Base-by-base conservation (phyloP, 2,113 vertebrate genomes). In the Pseudorasbora parva region DNA sequence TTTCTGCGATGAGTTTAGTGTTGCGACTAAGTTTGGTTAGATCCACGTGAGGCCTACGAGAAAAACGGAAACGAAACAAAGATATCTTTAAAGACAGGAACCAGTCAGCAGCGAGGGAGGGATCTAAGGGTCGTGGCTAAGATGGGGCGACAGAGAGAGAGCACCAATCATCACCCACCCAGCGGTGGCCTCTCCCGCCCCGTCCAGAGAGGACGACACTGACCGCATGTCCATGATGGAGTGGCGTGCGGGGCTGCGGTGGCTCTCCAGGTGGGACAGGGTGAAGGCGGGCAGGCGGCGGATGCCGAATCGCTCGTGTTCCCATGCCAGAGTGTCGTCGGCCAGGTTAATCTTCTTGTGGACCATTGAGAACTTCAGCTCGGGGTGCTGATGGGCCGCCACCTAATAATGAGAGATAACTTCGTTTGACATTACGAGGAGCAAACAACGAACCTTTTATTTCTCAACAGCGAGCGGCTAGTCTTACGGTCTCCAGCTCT, bases 331-430 rank as follows among this genome's bases (percentile, higher is more conserved):
- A 88, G 96, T 96, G 87, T 99, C 98, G 5, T 99, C 98, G 0
- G 98, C 98, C 89, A 99, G 91, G 93, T 99, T 99, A 89, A 99
- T 98, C 89, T 99, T 99, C 94, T 99, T 99, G 93, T 99, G 98
- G 78, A 99, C 96, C 97, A 99, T 98, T 84, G 98, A 97, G 87
- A 99, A 98, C 88, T 94, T 97, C 27, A 99, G 93, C 74, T 97
- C 97, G 0, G 97, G 95, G 88, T 96, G 97, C 90, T 98, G 98
- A 88, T 90, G 95, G 0, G 91, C 45, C 0, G 94, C 89, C 81
- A 99, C 96, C 98, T 99, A 91, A 78, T 17, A 37, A 51, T 27
- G 10, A 33, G 30, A 68, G 8, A 21, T 8, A 30, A 64, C 15
- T 5, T 14, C 12, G 5, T 62, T 27, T 62, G 27, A 66, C 7